phyloP scores from a whole-genome alignment of 35 echinoderm and acorn worm species.

The Apostichopus californicus region DNA sequence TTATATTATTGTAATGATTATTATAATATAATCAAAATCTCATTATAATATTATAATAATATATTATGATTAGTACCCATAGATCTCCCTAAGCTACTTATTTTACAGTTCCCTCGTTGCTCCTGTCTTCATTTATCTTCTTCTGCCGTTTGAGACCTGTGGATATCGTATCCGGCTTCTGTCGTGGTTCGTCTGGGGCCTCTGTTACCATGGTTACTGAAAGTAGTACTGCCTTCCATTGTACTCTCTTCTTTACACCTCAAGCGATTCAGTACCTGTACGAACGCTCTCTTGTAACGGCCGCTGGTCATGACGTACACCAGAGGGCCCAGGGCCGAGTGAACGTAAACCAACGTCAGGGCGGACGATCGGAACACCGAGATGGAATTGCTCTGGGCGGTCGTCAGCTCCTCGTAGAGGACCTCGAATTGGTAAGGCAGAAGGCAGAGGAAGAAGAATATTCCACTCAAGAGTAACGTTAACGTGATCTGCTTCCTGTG shows the following conservation, averaged over 20 bases:
- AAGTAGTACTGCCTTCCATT: not conserved
- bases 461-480: constrained; percentile 24
- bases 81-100: too few relatives aligned
- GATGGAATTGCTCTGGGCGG: not conserved
- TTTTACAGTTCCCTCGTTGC: too few relatives aligned
- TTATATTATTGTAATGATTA: too few relatives aligned
- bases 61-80: too few relatives aligned
- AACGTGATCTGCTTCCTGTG: constrained; percentile 12
- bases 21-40: too few relatives aligned
- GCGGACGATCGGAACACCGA: not conserved
- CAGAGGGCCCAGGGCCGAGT: constrained; percentile 10
- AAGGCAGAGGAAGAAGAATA: constrained; percentile 27
- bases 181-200: too few relatives aligned
- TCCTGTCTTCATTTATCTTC: too few relatives aligned
- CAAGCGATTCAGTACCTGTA: not conserved
- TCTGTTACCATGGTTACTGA: not conserved
- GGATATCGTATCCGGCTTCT: too few relatives aligned
- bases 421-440: constrained; percentile 40
- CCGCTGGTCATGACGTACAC: not conserved
- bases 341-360: constrained; percentile 6
- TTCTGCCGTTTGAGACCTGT: too few relatives aligned
- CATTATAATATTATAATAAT: too few relatives aligned
- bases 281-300: not conserved
- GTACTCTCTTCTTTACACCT: not conserved
- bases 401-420: not conserved